These are phyloP conservation scores for Micromussa lordhowensis DNA, from an alignment of 92 coral and sea anemone genomes.

Conservation along the genomic window DNA sequence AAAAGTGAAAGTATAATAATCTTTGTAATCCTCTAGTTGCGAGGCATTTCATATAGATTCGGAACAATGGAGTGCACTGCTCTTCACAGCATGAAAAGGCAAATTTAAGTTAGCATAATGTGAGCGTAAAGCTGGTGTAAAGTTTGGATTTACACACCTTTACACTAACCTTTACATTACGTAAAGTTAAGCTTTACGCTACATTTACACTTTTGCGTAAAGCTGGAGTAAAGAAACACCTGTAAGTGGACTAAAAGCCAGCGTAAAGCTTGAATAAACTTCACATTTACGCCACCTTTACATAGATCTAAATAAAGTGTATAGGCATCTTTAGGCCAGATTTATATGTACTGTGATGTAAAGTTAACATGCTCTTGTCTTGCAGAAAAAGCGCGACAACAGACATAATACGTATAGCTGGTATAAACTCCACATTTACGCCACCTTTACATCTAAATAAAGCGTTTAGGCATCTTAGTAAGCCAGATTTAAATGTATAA, in stretches of 20 bases:
- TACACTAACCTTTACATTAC: too few species aligned
- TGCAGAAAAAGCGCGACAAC: not conserved
- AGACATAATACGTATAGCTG: not conserved
- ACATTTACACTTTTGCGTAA: too few species aligned
- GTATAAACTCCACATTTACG: not conserved
- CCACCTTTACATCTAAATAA: not conserved
- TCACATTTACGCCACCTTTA: conserved; percentile 3
- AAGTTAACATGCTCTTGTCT: not conserved
- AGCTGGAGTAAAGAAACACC: too few species aligned
- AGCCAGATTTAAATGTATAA: not conserved
- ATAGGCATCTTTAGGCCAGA: not conserved
- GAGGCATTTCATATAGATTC: not conserved
- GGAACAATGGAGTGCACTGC: not conserved
- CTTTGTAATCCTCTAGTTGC: too few species aligned
- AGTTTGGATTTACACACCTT: too few species aligned
- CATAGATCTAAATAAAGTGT: not conserved
- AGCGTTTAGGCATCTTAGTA: conserved; percentile 1
- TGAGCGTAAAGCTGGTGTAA: too few species aligned
- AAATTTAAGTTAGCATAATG: too few species aligned
- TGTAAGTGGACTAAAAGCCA: too few species aligned
- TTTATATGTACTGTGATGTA: not conserved
- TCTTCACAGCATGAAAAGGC: not conserved
- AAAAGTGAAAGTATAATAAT: too few species aligned
- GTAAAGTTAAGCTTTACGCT: too few species aligned
- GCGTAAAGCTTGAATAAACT: too few species aligned